Evolutionary conservation across 2,113 vertebrate species (phyloP).

Genomic region (Shinisaurus crocodilurus): DNA sequence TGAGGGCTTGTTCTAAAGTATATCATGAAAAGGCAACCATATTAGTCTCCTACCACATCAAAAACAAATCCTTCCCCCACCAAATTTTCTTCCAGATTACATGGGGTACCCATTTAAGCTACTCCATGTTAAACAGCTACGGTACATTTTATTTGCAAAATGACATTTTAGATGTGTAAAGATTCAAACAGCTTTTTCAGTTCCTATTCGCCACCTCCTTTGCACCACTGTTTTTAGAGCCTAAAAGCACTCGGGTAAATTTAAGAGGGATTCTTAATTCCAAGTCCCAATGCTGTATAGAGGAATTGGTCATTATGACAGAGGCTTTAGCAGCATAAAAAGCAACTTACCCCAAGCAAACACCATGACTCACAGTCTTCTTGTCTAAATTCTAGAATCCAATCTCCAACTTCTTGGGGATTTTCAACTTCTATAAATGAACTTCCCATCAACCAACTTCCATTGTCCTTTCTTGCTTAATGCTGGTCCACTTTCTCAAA

Average conservation of each 20-base stretch:
- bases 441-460: background rate
- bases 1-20: slow-evolving; percentile 59
- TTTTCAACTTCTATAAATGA: background rate
- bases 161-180: background rate
- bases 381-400: background rate
- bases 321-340: background rate
- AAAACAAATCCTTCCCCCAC: slow-evolving; percentile 21
- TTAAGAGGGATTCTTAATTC: background rate
- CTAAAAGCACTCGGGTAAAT: background rate
- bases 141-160: slow-evolving; percentile 25
- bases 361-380: background rate
- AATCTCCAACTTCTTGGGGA: background rate
- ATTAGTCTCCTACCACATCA: slow-evolving; percentile 68
- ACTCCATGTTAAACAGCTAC: slow-evolving; percentile 1
- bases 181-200: slow-evolving; percentile 41
- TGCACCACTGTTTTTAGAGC: background rate
- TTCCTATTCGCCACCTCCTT: background rate
- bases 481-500: background rate
- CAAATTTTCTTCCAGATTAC: slow-evolving; percentile 47
- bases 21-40: slow-evolving; percentile 20
- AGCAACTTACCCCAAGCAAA: background rate
- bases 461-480: background rate
- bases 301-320: background rate
- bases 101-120: background rate
- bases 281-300: background rate